Conservation (phyloP, 2,113 vertebrate species). For the Cyanoramphus novaezelandiae region DNA sequence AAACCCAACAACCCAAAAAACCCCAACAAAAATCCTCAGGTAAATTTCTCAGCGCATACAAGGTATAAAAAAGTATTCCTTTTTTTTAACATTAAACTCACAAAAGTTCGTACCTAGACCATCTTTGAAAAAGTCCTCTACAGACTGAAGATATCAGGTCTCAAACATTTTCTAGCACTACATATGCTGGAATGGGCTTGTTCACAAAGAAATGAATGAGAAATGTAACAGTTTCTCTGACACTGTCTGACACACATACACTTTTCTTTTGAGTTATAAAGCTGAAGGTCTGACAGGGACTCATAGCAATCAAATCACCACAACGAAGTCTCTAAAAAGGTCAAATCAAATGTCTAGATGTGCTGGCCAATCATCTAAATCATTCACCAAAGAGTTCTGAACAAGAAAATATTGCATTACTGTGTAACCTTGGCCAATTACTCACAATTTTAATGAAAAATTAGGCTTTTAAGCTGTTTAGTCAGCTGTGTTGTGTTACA, state of each 20-base stretch:
- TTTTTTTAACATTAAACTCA: neutral
- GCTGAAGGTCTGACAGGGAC: neutral
- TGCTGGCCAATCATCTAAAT: neutral
- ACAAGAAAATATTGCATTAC: neutral
- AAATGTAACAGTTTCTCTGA: neutral
- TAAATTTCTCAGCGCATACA: neutral
- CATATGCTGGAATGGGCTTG: neutral
- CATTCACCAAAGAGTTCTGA: neutral
- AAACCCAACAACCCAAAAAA: neutral
- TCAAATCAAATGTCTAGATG: neutral
- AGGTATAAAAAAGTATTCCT: neutral
- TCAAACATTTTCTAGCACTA: neutral
- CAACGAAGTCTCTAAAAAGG: neutral
- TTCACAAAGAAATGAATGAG: neutral
- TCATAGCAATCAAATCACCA: neutral
- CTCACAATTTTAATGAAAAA: neutral
- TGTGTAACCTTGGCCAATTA: neutral
- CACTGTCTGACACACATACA: neutral
- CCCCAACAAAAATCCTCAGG: neutral
- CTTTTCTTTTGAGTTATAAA: neutral
- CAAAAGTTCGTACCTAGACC: neutral
- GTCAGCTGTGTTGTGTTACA: neutral
- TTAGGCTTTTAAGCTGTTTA: neutral
- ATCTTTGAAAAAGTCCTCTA: neutral
- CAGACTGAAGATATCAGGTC: neutral